These are phyloP conservation scores for Dynastes hyllus DNA, from an alignment of 2,888 invertebrate species.

Conservation along the genomic window DNA sequence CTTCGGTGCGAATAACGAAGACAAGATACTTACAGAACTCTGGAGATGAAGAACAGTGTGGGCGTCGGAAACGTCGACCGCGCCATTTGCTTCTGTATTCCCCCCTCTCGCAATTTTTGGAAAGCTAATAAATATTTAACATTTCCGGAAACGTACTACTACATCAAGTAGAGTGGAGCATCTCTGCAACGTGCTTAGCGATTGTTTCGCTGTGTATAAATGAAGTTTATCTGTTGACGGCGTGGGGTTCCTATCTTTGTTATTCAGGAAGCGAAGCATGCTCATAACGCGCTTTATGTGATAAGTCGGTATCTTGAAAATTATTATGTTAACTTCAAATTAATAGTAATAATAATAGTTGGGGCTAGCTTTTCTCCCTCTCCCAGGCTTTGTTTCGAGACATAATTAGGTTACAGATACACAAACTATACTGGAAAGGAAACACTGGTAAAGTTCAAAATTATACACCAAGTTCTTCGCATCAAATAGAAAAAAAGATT, in stretches of 20 bases:
- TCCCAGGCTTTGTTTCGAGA: no score
- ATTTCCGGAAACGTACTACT: slow-evolving; percentile 26
- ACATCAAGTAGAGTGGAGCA: neutral
- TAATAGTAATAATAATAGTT: no score
- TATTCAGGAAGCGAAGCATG: neutral
- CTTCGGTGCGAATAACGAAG: slow-evolving; percentile 4
- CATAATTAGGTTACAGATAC: no score
- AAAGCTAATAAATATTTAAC: slow-evolving; percentile 43
- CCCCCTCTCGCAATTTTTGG: slow-evolving; percentile 18
- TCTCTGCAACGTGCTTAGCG: slow-evolving; percentile 1
- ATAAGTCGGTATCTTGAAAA: no score
- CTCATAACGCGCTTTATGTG: no score
- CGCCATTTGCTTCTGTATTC: neutral
- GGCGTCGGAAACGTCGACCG: slow-evolving; percentile 5
- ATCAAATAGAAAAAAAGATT: no score
- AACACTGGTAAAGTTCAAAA: no score
- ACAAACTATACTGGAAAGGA: no score
- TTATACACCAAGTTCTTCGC: no score
- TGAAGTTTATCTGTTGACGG: slow-evolving; percentile 14
- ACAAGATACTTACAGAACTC: neutral
- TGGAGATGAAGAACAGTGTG: neutral
- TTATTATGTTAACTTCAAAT: no score
- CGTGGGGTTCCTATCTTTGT: slow-evolving; percentile 1
- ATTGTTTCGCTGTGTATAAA: slow-evolving; percentile 27
- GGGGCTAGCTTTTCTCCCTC: no score